Evolutionary conservation across 1,140 invertebrate species (phyloP), one percentile per base, ranked within the genome.

Genomic region (Drosophila virilis): DNA sequence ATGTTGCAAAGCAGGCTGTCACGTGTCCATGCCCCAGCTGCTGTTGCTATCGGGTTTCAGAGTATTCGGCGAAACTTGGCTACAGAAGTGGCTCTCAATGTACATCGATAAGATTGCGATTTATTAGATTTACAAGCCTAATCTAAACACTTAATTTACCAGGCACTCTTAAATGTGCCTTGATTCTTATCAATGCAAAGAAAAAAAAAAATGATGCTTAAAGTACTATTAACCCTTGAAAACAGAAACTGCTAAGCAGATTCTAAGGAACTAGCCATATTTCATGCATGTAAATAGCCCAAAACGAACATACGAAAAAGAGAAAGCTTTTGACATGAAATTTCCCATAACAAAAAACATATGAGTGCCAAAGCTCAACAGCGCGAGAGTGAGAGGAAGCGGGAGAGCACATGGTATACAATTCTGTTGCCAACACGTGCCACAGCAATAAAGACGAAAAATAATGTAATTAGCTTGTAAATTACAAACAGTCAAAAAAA

Each of bases 301-400:
- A n/a, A 51, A 58, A 38, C 22, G 4, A 65, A 52, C 57, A 13
- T 43, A 38, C 38, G 38, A 32, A 33, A 45, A 58, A 54, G 22
- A 64, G 15, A 65, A 48, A 74, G 72, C 72, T 78, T 75, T 66
- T 45, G 7, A 33, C 38, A 68, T 55, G 15, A 83, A 86, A 88
- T 89, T 89, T 89, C 80, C 84, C 84, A 88, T 78, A 88, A 88
- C 84, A 88, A 89, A 88, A 73, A 88, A 89, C 85, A 89, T 55
- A 73, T 84, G 84, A 40, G 8, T 7, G 13, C 45, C 7, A 61
- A 51, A 72, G 13, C 50, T 40, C 62, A 45, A 9, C 15, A 69
- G 51, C 48, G 43, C 28, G 33, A 38, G 33, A 13, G 8, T 9
- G 43, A 62, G 66, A 55, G 61, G 43, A 61, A 43, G 60, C 33